A percentile compares a stretch with the other conserved stretches of the same genome.
These are phyloP conservation scores for Pediacus dermestoides DNA, from an alignment of 2,888 invertebrate species.

Conservation along the genomic window DNA sequence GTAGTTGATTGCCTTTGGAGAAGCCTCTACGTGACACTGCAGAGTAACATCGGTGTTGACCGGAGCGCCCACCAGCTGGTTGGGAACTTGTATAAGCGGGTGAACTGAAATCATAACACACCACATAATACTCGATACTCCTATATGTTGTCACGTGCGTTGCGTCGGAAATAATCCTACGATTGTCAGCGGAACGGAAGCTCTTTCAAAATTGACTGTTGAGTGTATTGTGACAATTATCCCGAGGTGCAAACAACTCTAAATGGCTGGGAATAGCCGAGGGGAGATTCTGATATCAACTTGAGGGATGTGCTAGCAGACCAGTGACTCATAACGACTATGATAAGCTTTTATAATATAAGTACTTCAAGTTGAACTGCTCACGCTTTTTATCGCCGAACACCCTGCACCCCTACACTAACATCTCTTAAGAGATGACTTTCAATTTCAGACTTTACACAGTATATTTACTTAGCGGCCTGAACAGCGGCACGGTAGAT, in stretches of 20 bases:
- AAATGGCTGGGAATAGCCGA: slow-evolving; percentile 3
- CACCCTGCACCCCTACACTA: slow-evolving; percentile 35
- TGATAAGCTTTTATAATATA: slow-evolving; percentile 35
- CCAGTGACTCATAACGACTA: slow-evolving; percentile 35
- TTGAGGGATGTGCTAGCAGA: slow-evolving; percentile 15
- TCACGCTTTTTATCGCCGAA: slow-evolving; percentile 38
- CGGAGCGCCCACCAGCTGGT: slow-evolving; percentile 88
- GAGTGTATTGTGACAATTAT: slow-evolving; percentile 19
- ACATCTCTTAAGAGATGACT: slow-evolving; percentile 45
- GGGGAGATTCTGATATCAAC: slow-evolving; percentile 1
- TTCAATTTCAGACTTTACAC: slow-evolving; percentile 48
- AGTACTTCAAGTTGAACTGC: slow-evolving; percentile 34
- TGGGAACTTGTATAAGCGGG: slow-evolving; percentile 88
- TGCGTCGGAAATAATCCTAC: slow-evolving; percentile 30
- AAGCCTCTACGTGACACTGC: slow-evolving; percentile 84
- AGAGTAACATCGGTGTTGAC: slow-evolving; percentile 81
- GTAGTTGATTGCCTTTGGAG: slow-evolving; percentile 91
- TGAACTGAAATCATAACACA: slow-evolving; percentile 65
- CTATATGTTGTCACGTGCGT: too few relatives aligned
- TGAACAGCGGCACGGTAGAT: slow-evolving; percentile 33
- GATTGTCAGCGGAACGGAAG: slow-evolving; percentile 31
- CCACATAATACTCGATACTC: too few relatives aligned
- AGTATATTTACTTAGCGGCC: slow-evolving; percentile 45
- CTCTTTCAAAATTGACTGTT: slow-evolving; percentile 24
- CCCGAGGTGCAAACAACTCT: slow-evolving; percentile 14